phyloP scores from a whole-genome alignment of 2,113 vertebrate species.

The Xiphophorus hellerii region DNA sequence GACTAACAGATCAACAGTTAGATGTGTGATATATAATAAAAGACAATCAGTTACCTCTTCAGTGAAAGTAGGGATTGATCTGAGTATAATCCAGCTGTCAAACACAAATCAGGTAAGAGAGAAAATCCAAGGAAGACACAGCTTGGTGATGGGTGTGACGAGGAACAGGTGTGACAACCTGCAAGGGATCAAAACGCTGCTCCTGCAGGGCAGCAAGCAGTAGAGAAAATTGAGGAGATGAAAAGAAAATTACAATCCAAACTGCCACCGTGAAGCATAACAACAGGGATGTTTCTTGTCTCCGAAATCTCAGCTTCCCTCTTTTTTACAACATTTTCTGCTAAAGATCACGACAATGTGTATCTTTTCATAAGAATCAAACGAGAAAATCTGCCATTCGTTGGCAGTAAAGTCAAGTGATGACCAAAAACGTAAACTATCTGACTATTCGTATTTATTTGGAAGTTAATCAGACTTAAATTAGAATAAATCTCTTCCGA shows the following conservation, averaged over 20 bases:
- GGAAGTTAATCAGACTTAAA: neutral
- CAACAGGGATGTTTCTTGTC: neutral
- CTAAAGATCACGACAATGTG: neutral
- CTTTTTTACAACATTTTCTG: neutral
- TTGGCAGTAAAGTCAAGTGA: neutral
- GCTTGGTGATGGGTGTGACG: neutral
- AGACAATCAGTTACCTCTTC: neutral
- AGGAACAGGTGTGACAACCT: neutral
- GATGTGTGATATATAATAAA: neutral
- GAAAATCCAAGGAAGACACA: neutral
- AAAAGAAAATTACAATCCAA: neutral
- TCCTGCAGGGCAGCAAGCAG: neutral
- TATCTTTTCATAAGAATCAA: neutral
- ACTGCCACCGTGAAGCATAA: neutral
- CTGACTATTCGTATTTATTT: neutral
- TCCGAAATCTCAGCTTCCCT: neutral
- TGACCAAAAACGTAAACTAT: neutral
- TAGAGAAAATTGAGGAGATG: neutral
- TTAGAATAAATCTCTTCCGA: neutral
- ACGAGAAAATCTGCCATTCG: neutral
- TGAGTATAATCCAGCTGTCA: neutral
- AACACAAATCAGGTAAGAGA: neutral
- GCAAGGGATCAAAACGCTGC: neutral
- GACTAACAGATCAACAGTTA: neutral
- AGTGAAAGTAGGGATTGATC: neutral